phyloP scores from a whole-genome alignment of 2,797 vertebrate genomes.

The Synaphobranchus kaupii region DNA sequence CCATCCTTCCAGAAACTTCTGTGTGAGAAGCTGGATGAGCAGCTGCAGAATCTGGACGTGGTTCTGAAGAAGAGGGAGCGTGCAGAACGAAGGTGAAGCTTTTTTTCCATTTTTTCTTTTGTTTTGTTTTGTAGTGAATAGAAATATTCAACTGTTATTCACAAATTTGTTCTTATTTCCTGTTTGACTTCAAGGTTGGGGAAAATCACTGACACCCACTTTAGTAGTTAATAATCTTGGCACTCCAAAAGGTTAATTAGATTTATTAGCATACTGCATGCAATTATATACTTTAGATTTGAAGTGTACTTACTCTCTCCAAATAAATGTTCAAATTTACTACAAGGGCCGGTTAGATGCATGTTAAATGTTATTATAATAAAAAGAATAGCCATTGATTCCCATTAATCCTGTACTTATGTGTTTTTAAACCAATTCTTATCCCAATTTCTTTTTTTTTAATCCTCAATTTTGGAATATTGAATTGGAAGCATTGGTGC shows the following conservation, averaged over 20 bases:
- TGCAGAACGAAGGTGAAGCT: conserved; percentile 85
- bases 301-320: too few species aligned
- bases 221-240: not conserved
- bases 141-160: not conserved
- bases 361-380: too few species aligned
- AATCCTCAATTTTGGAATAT: not conserved
- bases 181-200: not conserved
- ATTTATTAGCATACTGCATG: not conserved
- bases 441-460: not conserved
- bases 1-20: conserved; percentile 82
- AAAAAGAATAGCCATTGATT: not conserved
- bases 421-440: not conserved
- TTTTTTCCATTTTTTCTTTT: not conserved
- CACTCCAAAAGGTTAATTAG: not conserved
- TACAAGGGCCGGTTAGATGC: not conserved
- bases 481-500: not conserved
- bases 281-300: too few species aligned
- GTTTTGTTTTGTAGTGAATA: not conserved
- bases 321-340: not conserved
- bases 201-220: not conserved
- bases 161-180: not conserved
- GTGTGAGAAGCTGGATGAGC: conserved; percentile 94
- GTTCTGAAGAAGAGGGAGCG: conserved; percentile 94
- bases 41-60: conserved; percentile 90
- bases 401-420: not conserved